phyloP scores from a whole-genome alignment of 2,888 invertebrate genomes.

The Odontocerum albicorne region DNA sequence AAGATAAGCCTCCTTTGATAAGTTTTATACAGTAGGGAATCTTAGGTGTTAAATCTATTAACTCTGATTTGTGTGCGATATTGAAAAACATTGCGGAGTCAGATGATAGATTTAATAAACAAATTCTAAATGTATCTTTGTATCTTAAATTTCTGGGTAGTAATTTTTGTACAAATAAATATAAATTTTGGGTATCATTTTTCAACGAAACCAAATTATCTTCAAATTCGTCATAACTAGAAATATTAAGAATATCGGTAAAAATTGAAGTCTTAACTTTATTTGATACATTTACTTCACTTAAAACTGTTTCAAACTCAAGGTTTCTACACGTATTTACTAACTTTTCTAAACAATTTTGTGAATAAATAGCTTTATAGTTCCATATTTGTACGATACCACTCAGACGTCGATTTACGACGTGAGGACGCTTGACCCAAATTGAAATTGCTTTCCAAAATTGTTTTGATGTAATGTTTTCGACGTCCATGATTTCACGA shows the following conservation, averaged over 20 bases:
- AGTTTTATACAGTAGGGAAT: conserved; percentile 55
- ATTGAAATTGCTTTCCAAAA: conserved; percentile 69
- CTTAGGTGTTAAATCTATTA: conserved; percentile 50
- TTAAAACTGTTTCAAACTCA: neutral
- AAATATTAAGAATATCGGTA: conserved; percentile 5
- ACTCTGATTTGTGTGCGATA: conserved; percentile 44
- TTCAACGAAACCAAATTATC: conserved; percentile 38
- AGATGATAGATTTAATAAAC: conserved; percentile 47
- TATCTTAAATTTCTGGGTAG: conserved; percentile 47
- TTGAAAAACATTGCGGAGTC: conserved; percentile 52
- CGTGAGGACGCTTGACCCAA: conserved; percentile 68
- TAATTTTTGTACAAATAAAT: conserved; percentile 46
- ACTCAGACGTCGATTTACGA: conserved; percentile 71
- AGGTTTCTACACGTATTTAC: conserved; percentile 3
- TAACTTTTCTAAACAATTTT: conserved; percentile 6
- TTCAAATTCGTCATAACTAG: conserved; percentile 20
- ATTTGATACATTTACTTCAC: no score
- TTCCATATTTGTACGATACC: conserved; percentile 48
- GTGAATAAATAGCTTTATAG: conserved; percentile 7
- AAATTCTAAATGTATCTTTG: conserved; percentile 46
- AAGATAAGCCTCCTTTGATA: conserved; percentile 44
- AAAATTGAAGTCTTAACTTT: no score
- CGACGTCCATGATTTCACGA: conserved; percentile 6
- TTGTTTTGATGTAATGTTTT: conserved; percentile 41
- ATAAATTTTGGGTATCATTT: conserved; percentile 36